phyloP scores from a whole-genome alignment of 2,113 vertebrate genomes.

The Neolamprologus sp. region DNA sequence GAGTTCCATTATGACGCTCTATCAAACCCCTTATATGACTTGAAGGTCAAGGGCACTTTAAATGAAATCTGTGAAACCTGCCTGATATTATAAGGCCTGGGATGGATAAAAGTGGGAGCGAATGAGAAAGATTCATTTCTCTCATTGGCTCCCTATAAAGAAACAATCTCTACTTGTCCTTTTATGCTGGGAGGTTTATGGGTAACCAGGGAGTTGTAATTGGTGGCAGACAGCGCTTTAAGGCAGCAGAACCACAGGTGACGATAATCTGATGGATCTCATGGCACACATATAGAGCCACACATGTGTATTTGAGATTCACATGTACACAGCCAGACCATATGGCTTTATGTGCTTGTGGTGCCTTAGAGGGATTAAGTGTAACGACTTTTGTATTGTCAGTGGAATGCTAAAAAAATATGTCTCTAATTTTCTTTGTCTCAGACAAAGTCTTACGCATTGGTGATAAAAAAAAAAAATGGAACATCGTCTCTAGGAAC shows the following conservation, averaged over 20 bases:
- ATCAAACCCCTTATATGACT: constrained; percentile 13
- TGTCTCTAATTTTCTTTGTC: not conserved
- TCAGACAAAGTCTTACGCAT: not conserved
- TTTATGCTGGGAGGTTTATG: constrained; percentile 22
- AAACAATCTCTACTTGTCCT: constrained; percentile 21
- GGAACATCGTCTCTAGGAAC: not conserved
- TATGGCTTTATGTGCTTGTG: constrained; percentile 7
- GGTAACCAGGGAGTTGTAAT: constrained; percentile 20
- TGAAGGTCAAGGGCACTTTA: constrained; percentile 48
- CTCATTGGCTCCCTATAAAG: constrained; percentile 27
- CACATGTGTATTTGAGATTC: not conserved
- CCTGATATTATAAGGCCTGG: constrained; percentile 13
- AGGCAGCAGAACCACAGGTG: constrained; percentile 26
- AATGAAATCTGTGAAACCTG: constrained; percentile 41
- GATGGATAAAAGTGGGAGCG: not conserved
- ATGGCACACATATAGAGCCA: not conserved
- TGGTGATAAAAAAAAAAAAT: not conserved
- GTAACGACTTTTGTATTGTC: constrained; percentile 31
- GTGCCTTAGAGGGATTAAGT: constrained; percentile 6
- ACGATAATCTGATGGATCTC: constrained; percentile 19
- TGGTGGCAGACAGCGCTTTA: not conserved
- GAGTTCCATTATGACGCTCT: constrained; percentile 23
- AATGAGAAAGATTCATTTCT: not conserved
- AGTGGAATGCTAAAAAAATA: not conserved
- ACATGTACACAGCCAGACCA: not conserved